These are phyloP conservation scores for Aleadryas rufinucha DNA, from an alignment of 2,113 vertebrate species.

Conservation along the genomic window DNA sequence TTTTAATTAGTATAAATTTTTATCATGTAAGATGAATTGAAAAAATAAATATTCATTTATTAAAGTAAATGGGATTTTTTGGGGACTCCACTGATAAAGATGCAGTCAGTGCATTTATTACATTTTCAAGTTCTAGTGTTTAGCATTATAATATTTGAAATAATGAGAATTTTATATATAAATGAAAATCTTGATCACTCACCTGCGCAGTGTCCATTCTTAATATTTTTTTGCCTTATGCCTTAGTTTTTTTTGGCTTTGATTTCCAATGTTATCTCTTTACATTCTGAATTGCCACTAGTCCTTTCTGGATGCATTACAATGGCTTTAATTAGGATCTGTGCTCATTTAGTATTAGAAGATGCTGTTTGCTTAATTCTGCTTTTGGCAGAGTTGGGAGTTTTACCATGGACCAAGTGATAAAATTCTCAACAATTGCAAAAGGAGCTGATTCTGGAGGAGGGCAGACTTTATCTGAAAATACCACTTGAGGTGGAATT, in stretches of 20 bases:
- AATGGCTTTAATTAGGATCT: background rate
- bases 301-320: background rate
- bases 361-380: background rate
- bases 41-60: conserved; percentile 56
- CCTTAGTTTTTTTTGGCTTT: conserved; percentile 47
- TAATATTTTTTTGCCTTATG: background rate
- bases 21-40: conserved; percentile 53
- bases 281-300: background rate
- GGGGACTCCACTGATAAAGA: conserved; percentile 46
- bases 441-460: background rate
- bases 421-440: background rate
- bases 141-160: conserved; percentile 50
- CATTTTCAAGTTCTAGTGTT: conserved; percentile 53
- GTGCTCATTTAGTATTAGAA: background rate
- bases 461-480: background rate
- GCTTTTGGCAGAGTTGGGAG: background rate
- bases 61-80: conserved; percentile 57
- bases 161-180: conserved; percentile 57
- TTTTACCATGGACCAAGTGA: background rate
- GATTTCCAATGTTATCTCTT: background rate
- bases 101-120: conserved; percentile 46
- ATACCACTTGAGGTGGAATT: background rate
- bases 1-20: conserved; percentile 68
- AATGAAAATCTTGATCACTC: conserved; percentile 32
- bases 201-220: background rate